Evolutionary conservation across 2,113 vertebrate genomes (phyloP).

Genomic region (Notechis scutatus): DNA sequence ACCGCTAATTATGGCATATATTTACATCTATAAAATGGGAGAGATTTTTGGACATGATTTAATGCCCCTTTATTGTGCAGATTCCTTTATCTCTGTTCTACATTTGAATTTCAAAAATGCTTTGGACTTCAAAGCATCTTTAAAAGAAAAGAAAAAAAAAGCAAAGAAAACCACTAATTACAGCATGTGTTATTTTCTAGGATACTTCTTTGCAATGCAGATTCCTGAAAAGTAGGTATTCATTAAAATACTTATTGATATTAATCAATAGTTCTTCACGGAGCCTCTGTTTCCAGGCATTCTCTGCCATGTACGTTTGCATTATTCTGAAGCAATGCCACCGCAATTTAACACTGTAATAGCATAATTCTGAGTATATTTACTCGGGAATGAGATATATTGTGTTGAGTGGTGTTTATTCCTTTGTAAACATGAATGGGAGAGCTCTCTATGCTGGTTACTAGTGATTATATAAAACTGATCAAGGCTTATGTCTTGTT

Average conservation of each 20-base stretch:
- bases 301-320: constrained; percentile 35
- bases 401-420: not conserved
- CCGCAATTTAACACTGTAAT: constrained; percentile 13
- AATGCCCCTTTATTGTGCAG: constrained; percentile 86
- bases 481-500: not conserved
- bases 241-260: constrained; percentile 83
- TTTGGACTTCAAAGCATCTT: constrained; percentile 92
- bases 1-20: constrained; percentile 78
- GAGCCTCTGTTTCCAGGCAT: constrained; percentile 50
- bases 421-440: not conserved
- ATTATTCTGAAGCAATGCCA: constrained; percentile 24
- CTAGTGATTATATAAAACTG: not conserved
- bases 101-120: constrained; percentile 96
- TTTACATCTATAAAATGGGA: constrained; percentile 77
- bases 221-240: constrained; percentile 83
- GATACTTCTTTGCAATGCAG: constrained; percentile 91
- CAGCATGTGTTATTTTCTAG: constrained; percentile 75
- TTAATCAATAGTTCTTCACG: constrained; percentile 55
- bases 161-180: constrained; percentile 80
- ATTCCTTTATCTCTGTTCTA: constrained; percentile 76
- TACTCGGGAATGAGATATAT: not conserved
- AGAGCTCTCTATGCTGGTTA: constrained; percentile 9
- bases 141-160: constrained; percentile 73
- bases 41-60: constrained; percentile 69
- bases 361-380: not conserved